These are phyloP conservation scores for Anolis apletophallus DNA, from an alignment of 2,797 vertebrate species.

Conservation along the genomic window DNA sequence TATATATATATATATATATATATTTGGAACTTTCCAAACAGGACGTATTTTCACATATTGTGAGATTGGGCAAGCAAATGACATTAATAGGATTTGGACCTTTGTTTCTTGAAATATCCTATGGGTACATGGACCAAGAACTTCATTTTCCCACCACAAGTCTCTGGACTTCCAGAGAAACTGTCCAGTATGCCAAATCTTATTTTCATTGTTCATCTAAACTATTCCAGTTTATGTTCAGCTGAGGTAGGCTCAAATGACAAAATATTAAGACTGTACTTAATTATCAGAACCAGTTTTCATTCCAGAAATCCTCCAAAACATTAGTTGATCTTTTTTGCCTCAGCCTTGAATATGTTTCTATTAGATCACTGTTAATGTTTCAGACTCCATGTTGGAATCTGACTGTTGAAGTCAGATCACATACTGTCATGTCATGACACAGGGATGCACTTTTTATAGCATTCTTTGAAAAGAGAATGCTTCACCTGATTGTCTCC, in stretches of 20 bases:
- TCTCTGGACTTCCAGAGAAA: too few relatives aligned
- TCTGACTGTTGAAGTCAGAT: neutral
- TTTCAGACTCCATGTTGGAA: neutral
- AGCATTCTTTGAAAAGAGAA: neutral
- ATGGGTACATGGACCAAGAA: too few relatives aligned
- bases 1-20: too few relatives aligned
- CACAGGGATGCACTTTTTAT: neutral
- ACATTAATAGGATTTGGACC: too few relatives aligned
- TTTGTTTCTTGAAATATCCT: too few relatives aligned
- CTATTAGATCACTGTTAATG: neutral
- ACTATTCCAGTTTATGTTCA: neutral
- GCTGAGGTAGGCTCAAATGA: neutral
- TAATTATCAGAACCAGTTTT: neutral
- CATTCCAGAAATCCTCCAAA: neutral
- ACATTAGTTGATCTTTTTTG: neutral
- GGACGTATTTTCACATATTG: too few relatives aligned
- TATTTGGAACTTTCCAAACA: too few relatives aligned
- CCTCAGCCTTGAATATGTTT: neutral
- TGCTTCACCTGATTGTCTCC: neutral
- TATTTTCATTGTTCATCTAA: neutral
- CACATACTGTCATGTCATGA: neutral
- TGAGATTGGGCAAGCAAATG: too few relatives aligned
- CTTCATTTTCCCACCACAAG: too few relatives aligned
- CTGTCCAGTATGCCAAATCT: too few relatives aligned
- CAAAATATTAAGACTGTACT: neutral